Evolutionary conservation across 2,113 vertebrate genomes (phyloP), one percentile per base, ranked within the genome.

Genomic region (Dasypus novemcinctus): DNA sequence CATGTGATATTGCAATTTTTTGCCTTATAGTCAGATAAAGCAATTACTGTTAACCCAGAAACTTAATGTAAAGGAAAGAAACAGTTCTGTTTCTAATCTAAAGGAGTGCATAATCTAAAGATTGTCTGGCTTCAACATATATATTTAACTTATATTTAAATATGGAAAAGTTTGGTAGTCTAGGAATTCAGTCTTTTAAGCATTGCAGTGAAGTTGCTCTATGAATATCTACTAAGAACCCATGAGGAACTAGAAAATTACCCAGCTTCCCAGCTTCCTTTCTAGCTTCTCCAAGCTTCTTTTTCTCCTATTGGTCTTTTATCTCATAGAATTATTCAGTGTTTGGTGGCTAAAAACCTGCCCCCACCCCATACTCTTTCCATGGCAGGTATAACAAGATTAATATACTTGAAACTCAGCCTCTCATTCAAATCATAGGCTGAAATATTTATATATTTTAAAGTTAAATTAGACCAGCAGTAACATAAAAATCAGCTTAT

Each of bases 91-190:
- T 95, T 78, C 43, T 90, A 74, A 43, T 76, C 38, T 63, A 36
- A 81, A 75, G 49, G 6, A 64, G 29, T 81, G 6, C 0, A 12
- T 68, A 87, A 41, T 76, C 3, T 52, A 12, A 7, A 15, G n/a
- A 8, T 84, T 61, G 52, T 89, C 36, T 86, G 69, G 27, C 66
- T 82, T 93, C 43, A 85, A 74, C 68, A 59, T 82, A 31, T 90
- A 33, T 93, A 31, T 83, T 75, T 86, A 91, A 87, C 31, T 94
- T 90, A 23, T 90, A 23, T 91, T 95, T 94, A 59, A 90, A 49
- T 66, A 41, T 74, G 59, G 27, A 21, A 52, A 84, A 52, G 2
- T 72, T 91, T 79, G 14, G 11, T 90, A 41, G 72, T 95, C 41
- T 54, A 84, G 59, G 87, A 93, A 61, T 82, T 94, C 43, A 78